Evolutionary conservation across 2,888 invertebrate species (phyloP).

Genomic region (Julus scandinavius): DNA sequence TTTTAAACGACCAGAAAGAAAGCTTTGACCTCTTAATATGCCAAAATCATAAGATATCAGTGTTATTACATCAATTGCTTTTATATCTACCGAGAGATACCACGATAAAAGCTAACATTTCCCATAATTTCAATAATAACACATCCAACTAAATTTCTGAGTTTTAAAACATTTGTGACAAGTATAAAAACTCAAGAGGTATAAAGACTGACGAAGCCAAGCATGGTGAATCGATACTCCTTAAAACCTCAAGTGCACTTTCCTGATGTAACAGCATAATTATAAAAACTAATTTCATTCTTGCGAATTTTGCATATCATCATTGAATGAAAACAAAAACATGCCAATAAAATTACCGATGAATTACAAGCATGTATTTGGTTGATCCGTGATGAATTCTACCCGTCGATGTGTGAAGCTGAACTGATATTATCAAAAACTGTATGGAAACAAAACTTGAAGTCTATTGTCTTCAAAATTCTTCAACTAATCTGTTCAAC

Average conservation of each 20-base stretch:
- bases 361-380: neutral
- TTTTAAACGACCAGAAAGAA: too few species aligned
- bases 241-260: neutral
- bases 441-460: neutral
- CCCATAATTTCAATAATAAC: too few species aligned
- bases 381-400: neutral
- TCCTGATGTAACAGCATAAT: constrained; percentile 8
- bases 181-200: too few species aligned
- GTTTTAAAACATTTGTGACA: too few species aligned
- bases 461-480: neutral
- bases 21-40: too few species aligned
- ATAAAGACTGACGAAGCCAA: too few species aligned
- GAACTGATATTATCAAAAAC: neutral
- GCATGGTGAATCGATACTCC: too few species aligned
- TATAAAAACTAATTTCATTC: constrained; percentile 33
- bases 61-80: too few species aligned
- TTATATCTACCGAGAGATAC: too few species aligned
- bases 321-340: constrained; percentile 3
- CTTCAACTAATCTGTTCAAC: neutral
- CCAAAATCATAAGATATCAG: too few species aligned
- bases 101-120: too few species aligned
- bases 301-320: neutral
- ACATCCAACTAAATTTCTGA: too few species aligned
- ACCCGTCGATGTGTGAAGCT: neutral
- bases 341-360: neutral